Base-by-base conservation (phyloP, 2,797 vertebrate genomes). In the Hyperoplus immaculatus region DNA sequence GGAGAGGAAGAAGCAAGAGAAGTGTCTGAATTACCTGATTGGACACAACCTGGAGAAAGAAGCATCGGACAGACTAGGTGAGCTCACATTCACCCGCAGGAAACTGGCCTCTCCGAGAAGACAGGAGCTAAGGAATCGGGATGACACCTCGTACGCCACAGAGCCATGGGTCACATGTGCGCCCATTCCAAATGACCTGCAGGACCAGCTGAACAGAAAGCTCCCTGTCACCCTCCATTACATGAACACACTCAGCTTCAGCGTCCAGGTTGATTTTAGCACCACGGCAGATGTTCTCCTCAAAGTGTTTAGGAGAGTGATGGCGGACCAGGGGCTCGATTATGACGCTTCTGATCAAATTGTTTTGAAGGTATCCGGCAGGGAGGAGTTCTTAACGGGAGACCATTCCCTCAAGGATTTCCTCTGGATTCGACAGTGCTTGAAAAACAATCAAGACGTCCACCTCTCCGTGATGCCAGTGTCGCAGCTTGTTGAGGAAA, bases 321-420 rank as follows among this genome's bases (percentile, higher is more conserved):
- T 85, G 71, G 57, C 29, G 18, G 84, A 88, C 36, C 58, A 81
- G 57, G 43, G 64, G 1, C 13, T 93, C 6, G 59, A 85, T 5
- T 68, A 62, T 15, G 80, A 91, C 11, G 13, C 59, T 10, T 57
- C 45, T 45, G 84, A 88, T 7, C 46, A 36, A 9, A 60, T 95
- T 39, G 88, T 93, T 47, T 81, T 96, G 15, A 95, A 95, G 66
- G 91, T 96, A 14, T 85, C 91, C 5, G 94, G 95, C 4, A 93
- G 96, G 71, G 95, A 96, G 62, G 96, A 96, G 78, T 96, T 93
- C 74, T 36, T 96, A 29, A 87, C 79, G 3, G 94, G 95, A 53
- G 79, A 93, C 41, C 47, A 87, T 16, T 45, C 72, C 3, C 91
- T 96, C 21, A 88, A 84, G 0, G 69, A 92, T 11, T 96, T 95